A percentile compares a stretch with the other conserved stretches of the same genome.
Evolutionary conservation across 2,113 vertebrate species (phyloP).

Genomic region (Antechinus stuartii): DNA sequence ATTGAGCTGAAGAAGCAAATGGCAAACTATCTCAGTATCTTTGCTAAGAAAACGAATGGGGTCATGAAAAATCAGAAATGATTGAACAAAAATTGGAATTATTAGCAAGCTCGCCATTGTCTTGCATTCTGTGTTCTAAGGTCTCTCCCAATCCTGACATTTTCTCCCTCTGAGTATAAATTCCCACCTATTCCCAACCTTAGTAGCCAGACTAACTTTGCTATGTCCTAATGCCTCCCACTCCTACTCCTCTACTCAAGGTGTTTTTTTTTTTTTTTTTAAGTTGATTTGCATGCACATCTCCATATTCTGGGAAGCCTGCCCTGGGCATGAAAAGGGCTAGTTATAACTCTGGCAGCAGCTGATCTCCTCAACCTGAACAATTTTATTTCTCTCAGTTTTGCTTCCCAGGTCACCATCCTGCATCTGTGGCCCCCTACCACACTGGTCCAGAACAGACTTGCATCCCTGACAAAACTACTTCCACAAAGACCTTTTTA

Average conservation of each 20-base stretch:
- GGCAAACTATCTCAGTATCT: background rate
- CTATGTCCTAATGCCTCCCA: background rate
- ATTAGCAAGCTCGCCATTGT: background rate
- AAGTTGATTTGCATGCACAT: no score
- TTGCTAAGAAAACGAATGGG: background rate
- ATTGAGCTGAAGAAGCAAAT: background rate
- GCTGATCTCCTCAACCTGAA: no score
- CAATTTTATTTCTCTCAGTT: fast-evolving
- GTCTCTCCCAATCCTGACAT: background rate
- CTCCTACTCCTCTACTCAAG: background rate
- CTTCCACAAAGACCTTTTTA: background rate
- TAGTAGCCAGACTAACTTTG: background rate
- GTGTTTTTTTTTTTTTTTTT: no score
- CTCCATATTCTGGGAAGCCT: no score
- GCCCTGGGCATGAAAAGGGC: no score
- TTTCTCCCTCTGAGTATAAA: no score
- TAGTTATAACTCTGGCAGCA: background rate
- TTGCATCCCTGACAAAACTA: background rate
- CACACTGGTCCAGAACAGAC: fast-evolving
- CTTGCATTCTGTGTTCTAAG: no score
- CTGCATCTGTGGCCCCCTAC: fast-evolving
- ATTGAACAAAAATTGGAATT: background rate
- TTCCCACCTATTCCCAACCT: background rate
- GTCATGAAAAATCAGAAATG: background rate
- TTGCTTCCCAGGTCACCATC: background rate